phyloP scores from a whole-genome alignment of 2,888 invertebrate species.

The Drosophila sordidapex region DNA sequence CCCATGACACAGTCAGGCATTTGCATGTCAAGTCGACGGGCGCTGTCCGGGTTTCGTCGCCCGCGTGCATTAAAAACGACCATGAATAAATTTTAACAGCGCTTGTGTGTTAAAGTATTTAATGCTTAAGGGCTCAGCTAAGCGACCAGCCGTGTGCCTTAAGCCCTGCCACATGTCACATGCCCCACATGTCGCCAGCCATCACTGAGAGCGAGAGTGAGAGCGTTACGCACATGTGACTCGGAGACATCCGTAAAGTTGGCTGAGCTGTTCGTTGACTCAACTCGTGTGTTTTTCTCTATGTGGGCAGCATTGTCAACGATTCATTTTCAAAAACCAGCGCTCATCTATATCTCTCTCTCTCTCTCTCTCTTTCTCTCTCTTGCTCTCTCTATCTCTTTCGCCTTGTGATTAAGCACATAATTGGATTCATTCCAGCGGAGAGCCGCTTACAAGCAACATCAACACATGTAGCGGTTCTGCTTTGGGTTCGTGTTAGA shows the following conservation, averaged over 20 bases:
- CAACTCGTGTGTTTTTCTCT: slow-evolving; percentile 19
- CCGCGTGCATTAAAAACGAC: slow-evolving; percentile 72
- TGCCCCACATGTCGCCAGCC: slow-evolving; percentile 26
- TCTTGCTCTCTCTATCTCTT: neutral
- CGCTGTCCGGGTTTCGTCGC: slow-evolving; percentile 43
- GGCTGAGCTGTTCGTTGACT: slow-evolving; percentile 37
- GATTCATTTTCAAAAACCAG: slow-evolving; percentile 30
- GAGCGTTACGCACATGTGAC: slow-evolving; percentile 51
- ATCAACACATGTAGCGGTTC: slow-evolving; percentile 58
- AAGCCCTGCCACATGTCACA: slow-evolving; percentile 73
- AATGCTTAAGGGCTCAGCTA: slow-evolving; percentile 77
- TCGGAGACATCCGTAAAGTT: slow-evolving; percentile 46
- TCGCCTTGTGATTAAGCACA: slow-evolving; percentile 79
- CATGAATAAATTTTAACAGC: slow-evolving; percentile 78
- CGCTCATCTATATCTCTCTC: slow-evolving; percentile 8
- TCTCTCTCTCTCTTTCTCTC: neutral
- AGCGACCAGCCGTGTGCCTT: slow-evolving; percentile 74
- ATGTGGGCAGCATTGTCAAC: slow-evolving; percentile 59
- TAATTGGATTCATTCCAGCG: slow-evolving; percentile 80
- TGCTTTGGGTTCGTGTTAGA: slow-evolving; percentile 16
- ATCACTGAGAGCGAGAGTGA: neutral
- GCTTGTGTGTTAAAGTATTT: slow-evolving; percentile 80
- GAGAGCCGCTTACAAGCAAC: slow-evolving; percentile 56
- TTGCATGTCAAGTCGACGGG: slow-evolving; percentile 72
- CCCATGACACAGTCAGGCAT: slow-evolving; percentile 45